Conservation (phyloP, 23 tunicate genomes). For the Ascidia mentula region DNA sequence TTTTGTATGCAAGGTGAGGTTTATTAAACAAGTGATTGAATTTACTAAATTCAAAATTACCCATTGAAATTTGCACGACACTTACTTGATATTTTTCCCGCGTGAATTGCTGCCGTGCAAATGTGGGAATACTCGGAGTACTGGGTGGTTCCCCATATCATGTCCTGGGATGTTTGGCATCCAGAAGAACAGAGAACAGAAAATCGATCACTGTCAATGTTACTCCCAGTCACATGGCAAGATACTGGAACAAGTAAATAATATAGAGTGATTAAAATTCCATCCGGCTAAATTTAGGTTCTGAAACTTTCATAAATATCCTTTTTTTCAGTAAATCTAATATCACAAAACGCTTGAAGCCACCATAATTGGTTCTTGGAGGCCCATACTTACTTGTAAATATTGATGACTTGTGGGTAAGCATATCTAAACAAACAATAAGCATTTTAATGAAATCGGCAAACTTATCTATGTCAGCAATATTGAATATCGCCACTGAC, state of each 20-base stretch:
- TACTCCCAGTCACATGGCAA: neutral
- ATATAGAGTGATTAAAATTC: no score
- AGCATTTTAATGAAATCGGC: neutral
- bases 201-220: neutral
- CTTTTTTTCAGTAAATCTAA: no score
- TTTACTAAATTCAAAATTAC: no score
- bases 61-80: no score
- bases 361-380: no score
- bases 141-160: constrained; percentile 5
- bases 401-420: neutral
- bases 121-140: neutral
- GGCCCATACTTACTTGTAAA: constrained; percentile 7
- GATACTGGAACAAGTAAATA: neutral
- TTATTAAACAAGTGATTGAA: no score
- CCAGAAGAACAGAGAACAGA: neutral
- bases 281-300: no score
- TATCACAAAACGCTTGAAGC: no score
- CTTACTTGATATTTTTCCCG: constrained; percentile 1
- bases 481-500: neutral
- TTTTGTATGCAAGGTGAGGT: no score
- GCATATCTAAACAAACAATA: neutral
- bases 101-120: neutral
- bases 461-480: neutral
- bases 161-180: constrained; percentile 2
- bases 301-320: no score